Base-by-base conservation (phyloP, 2,797 vertebrate species). In the Sardinella longiceps region DNA sequence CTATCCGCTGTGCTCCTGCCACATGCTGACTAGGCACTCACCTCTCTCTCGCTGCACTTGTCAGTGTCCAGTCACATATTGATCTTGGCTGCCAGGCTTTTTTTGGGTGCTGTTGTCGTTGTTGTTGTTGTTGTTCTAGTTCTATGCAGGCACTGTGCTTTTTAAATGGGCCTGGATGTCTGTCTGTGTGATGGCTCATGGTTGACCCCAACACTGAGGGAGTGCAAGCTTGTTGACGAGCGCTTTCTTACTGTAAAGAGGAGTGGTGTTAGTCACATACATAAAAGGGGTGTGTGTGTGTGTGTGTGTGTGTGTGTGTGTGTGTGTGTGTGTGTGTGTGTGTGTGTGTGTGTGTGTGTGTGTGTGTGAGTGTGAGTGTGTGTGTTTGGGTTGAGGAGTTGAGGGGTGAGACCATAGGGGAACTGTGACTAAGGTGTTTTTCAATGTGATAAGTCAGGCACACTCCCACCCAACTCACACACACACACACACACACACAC, bases 321-420 rank as follows among this genome's bases (percentile, higher is more conserved):
- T 53, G 80, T 30, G 46, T 81, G 80, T 51, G 80, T 83, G 82
- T 66, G 56, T 18, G 37, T 84, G 63, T 84, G 84, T 11, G 14
- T 20, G 3, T 45, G 83, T 63, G 84, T 56, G 60, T 63, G 50
- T 83, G 70, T 63, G 46, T 83, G 58, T 53, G 81, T 83, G 84
- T 82, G 56, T 84, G 81, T 80, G 28, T 81, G 11, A 7, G 9
- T 51, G 50, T 7, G 48, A 3, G 14, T 53, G 50, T 12, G n/a
- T n/a, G n/a, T n/a, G n/a, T n/a, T n/a, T n/a, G n/a, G n/a, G n/a
- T n/a, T n/a, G n/a, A n/a, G n/a, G n/a, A n/a, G n/a, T n/a, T n/a
- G n/a, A n/a, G n/a, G n/a, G n/a, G n/a, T n/a, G 20, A 58, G n/a
- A 25, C n/a, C 10, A 7, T 60, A 60, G 58, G n/a, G 58, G n/a